phyloP scores from a whole-genome alignment of 2,113 vertebrate species.

The Pituophis catenifer region DNA sequence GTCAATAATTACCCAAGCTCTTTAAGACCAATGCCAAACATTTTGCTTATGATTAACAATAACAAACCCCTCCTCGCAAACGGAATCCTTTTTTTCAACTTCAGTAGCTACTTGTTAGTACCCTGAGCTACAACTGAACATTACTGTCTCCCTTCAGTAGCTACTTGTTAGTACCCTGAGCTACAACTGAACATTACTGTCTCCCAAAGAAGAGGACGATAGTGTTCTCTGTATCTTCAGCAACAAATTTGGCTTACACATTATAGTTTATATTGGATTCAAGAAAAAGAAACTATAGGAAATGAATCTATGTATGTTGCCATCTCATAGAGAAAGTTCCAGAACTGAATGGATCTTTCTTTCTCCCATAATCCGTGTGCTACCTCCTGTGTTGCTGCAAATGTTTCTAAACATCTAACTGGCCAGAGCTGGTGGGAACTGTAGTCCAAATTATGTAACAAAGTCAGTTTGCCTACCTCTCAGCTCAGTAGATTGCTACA shows the following conservation, averaged over 20 bases:
- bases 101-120: rapidly evolving
- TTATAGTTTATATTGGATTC: background rate
- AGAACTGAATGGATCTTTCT: background rate
- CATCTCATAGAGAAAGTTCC: background rate
- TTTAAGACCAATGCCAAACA: conserved; percentile 45
- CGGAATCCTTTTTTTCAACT: conserved; percentile 9
- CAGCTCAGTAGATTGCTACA: background rate
- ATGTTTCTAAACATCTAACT: background rate
- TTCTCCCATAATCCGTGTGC: background rate
- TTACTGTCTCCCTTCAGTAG: background rate
- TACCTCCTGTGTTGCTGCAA: background rate
- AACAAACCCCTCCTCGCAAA: conserved; percentile 9
- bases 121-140: too few relatives aligned
- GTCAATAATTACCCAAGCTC: conserved; percentile 65
- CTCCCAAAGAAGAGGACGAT: background rate
- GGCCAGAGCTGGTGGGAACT: background rate
- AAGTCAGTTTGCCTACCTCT: background rate
- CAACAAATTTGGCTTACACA: background rate
- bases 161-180: rapidly evolving
- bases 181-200: background rate
- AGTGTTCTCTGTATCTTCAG: background rate
- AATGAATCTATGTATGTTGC: background rate
- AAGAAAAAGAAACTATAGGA: background rate
- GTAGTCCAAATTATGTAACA: background rate
- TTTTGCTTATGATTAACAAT: conserved; percentile 23